Evolutionary conservation across 2,888 invertebrate genomes (phyloP), one percentile per base, ranked within the genome.

Genomic region (Belgica antarctica): DNA sequence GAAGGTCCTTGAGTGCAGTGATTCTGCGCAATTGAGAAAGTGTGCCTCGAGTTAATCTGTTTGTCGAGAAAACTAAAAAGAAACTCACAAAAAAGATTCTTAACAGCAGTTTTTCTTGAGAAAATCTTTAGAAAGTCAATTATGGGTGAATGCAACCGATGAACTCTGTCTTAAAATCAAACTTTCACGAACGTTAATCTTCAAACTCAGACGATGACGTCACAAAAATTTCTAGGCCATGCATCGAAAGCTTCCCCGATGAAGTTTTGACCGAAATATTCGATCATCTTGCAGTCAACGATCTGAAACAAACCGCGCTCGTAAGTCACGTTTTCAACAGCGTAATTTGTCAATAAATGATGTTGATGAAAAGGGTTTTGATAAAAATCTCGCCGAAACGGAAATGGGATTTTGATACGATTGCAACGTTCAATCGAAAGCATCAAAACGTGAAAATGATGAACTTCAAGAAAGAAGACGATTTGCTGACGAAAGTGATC

Each of bases 211-310:
- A n/a, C n/a, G n/a, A n/a, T n/a, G n/a, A n/a, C n/a, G n/a, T 31
- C 34, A 5, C 34, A 31, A 31, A 12, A 12, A 31, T 12, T 8
- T 31, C 7, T 31, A 12, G 12, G 12, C 5, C 12, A 8, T 31
- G 28, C 19, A 66, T 66, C 15, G 65, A 66, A 47, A 47, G 28
- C 28, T 24, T 66, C 4, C 68, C 68, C 22, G 68, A 68, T 22
- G 68, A 68, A 57, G 19, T 52, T 68, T n/a, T 68, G 25, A 28
- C 34, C 8, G 68, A 68, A 57, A 27, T 68, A 31, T 57, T 68
- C 31, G 1, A 31, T 12, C 57, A 31, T 68, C 47, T 68, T 7
- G n/a, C 68, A 17, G 34, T 17, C 12, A 34, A 31, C 4, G 52
- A 52, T 4, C 15, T 68, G n/a, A 52, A 57, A 17, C 46, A 17